These are phyloP conservation scores for Ophioderma brevispina DNA, from an alignment of 35 echinoderm and acorn worm species.

Conservation along the genomic window DNA sequence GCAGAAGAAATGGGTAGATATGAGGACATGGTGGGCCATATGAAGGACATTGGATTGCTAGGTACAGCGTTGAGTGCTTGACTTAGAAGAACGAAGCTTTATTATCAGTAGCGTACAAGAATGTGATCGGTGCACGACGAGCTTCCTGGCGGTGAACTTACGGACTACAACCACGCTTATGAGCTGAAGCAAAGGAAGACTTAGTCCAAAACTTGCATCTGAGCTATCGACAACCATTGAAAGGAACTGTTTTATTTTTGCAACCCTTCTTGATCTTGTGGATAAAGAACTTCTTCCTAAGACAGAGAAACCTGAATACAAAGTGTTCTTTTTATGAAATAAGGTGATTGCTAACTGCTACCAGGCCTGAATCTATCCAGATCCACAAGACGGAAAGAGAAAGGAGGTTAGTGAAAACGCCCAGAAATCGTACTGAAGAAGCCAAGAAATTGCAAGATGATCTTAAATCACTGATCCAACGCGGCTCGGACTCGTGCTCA, in stretches of 20 bases:
- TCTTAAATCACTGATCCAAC: background rate
- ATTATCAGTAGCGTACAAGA: slow-evolving; percentile 94
- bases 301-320: background rate
- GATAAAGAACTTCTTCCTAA: slow-evolving; percentile 25
- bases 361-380: background rate
- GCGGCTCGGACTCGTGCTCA: background rate
- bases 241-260: background rate
- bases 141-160: slow-evolving; percentile 90
- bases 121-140: slow-evolving; percentile 87
- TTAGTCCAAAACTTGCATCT: background rate
- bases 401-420: background rate
- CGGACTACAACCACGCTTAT: slow-evolving; percentile 60
- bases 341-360: slow-evolving; percentile 25
- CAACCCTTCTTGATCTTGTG: background rate
- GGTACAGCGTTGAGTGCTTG: slow-evolving; percentile 32
- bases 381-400: background rate
- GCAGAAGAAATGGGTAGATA: background rate
- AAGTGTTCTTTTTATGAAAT: slow-evolving; percentile 63
- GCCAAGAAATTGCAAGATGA: background rate
- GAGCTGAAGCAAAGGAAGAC: slow-evolving; percentile 25
- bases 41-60: slow-evolving; percentile 78
- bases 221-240: slow-evolving; percentile 7
- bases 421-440: background rate
- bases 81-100: slow-evolving; percentile 82
- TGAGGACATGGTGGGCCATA: slow-evolving; percentile 42